Evolutionary conservation across 2,113 vertebrate species (phyloP).

Genomic region (Spea bombifrons): DNA sequence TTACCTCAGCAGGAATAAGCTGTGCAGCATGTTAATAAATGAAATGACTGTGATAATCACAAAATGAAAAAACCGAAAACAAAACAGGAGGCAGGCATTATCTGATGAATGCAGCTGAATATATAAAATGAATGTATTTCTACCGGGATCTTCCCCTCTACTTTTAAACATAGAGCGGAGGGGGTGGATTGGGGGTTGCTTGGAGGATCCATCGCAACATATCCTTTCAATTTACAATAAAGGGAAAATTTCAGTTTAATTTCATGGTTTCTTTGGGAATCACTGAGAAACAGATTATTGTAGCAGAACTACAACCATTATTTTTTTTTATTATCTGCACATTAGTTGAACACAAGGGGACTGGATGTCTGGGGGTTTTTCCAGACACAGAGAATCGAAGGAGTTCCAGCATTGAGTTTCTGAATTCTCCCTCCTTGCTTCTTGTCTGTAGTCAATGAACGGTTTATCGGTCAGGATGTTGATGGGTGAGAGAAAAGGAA

Average conservation of each 20-base stretch:
- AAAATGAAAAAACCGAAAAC: conserved; percentile 22
- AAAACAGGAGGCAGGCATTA: conserved; percentile 25
- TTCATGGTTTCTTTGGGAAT: not conserved
- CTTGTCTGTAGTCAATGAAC: conserved; percentile 7
- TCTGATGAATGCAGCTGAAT: conserved; percentile 38
- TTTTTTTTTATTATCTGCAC: not conserved
- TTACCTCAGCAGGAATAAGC: conserved; percentile 44
- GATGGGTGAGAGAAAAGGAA: conserved; percentile 18
- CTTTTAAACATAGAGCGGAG: not conserved
- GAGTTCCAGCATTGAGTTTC: not conserved
- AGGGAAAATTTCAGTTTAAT: not conserved
- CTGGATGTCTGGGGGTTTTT: not conserved
- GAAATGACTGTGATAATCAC: conserved; percentile 47
- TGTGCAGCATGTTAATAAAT: conserved; percentile 36
- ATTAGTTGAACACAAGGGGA: not conserved
- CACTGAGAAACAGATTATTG: conserved; percentile 3
- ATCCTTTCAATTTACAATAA: not conserved
- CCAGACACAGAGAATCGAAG: not conserved
- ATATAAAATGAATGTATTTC: conserved; percentile 4
- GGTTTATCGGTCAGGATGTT: conserved; percentile 9
- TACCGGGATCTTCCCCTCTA: not conserved
- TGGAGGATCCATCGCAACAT: not conserved
- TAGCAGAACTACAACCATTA: not conserved
- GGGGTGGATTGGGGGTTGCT: not conserved
- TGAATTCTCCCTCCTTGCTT: not conserved